These are phyloP conservation scores for Trichacis sp. DNA, from an alignment of 2,888 invertebrate genomes.

Conservation along the genomic window DNA sequence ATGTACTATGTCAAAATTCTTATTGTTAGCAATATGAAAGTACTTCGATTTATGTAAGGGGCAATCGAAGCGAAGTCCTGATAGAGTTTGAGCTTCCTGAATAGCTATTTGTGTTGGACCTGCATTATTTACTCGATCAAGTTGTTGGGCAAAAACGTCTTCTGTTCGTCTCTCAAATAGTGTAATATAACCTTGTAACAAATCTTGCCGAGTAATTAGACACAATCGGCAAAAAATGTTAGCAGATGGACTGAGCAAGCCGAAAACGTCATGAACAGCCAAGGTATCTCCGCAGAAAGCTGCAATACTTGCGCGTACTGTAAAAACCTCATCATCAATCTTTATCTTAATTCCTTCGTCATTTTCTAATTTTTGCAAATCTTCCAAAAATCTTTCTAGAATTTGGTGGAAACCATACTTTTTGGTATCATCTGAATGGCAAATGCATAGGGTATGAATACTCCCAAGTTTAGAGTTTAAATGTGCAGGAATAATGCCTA, in stretches of 20 bases:
- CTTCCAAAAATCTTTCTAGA: constrained; percentile 15
- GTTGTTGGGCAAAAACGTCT: too few species aligned
- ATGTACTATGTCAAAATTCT: constrained; percentile 23
- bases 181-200: too few species aligned
- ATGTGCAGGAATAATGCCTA: constrained; percentile 34
- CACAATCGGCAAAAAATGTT: constrained; percentile 30
- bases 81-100: too few species aligned
- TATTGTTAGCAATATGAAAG: too few species aligned
- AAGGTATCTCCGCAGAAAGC: constrained; percentile 31
- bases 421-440: constrained; percentile 22
- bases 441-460: constrained; percentile 31
- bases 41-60: too few species aligned
- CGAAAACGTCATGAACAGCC: constrained; percentile 33
- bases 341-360: constrained; percentile 22
- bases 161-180: too few species aligned
- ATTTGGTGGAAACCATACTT: constrained; percentile 32
- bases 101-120: too few species aligned
- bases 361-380: constrained; percentile 28
- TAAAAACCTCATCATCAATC: constrained; percentile 14
- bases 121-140: too few species aligned
- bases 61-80: too few species aligned
- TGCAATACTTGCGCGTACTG: constrained; percentile 23
- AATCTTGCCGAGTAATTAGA: too few species aligned
- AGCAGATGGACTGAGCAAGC: constrained; percentile 25
- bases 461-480: constrained; percentile 31